Conservation (phyloP, 2,113 vertebrate species). For the Epinephelus cyanopodus region DNA sequence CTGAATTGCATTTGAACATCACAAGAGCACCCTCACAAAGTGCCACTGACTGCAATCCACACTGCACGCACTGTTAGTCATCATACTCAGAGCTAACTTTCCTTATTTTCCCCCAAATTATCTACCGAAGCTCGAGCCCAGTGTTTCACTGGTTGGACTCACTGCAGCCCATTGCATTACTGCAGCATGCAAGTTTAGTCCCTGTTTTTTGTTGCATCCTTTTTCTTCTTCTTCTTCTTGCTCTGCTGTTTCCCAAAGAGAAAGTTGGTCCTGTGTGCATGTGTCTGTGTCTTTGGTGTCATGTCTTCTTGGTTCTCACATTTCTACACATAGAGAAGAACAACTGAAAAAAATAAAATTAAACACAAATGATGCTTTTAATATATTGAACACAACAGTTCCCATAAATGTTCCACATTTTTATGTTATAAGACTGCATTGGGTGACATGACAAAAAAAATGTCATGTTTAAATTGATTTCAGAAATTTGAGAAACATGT, state of each 20-base stretch:
- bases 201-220: conserved; percentile 49
- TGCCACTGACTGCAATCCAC: conserved; percentile 32
- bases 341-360: not conserved
- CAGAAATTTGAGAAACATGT: not conserved
- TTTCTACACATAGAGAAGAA: not conserved
- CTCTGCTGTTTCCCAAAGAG: conserved; percentile 40
- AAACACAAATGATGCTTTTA: not conserved
- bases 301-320: conserved; percentile 19
- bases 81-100: not conserved
- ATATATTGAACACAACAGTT: not conserved
- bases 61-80: not conserved
- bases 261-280: conserved; percentile 69
- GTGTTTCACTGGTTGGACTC: conserved; percentile 69
- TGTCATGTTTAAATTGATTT: not conserved
- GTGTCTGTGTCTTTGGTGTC: conserved; percentile 59
- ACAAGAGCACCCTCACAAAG: conserved; percentile 19
- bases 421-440: not conserved
- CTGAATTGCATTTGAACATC: not conserved
- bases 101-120: not conserved
- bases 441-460: not conserved
- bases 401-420: not conserved
- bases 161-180: conserved; percentile 77
- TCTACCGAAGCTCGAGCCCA: not conserved
- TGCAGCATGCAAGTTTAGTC: conserved; percentile 80
- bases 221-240: conserved; percentile 21